These are phyloP conservation scores for Busseola fusca DNA, from an alignment of 2,888 invertebrate species.

Conservation along the genomic window DNA sequence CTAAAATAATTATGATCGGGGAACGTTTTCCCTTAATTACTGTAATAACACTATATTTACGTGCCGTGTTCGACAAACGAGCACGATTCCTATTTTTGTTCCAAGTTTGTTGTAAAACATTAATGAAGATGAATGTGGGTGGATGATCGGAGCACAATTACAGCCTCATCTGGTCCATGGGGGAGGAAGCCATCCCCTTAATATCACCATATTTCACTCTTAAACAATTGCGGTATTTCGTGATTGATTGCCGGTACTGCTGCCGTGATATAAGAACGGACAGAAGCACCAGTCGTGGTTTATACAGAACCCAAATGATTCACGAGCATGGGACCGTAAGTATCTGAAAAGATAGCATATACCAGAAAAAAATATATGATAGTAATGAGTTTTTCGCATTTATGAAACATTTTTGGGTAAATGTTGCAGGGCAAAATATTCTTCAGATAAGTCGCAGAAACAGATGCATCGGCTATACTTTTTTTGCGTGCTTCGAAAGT, in stretches of 20 bases:
- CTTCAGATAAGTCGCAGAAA: no score
- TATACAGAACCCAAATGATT: neutral
- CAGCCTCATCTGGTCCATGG: constrained; percentile 59
- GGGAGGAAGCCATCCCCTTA: constrained; percentile 42
- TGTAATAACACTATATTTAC: constrained; percentile 44
- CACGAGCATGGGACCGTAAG: neutral
- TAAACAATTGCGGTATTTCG: constrained; percentile 72
- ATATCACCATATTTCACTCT: constrained; percentile 68
- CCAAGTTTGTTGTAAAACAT: constrained; percentile 55
- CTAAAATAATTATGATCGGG: constrained; percentile 29
- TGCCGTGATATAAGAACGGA: neutral
- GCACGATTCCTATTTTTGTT: constrained; percentile 44
- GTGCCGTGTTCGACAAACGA: constrained; percentile 18
- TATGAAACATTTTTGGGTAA: neutral
- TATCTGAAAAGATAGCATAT: neutral
- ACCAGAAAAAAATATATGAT: neutral
- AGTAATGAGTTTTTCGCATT: neutral
- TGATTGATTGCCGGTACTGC: constrained; percentile 72
- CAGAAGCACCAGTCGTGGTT: constrained; percentile 17
- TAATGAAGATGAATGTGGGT: constrained; percentile 65
- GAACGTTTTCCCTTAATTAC: constrained; percentile 11
- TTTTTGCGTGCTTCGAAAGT: neutral
- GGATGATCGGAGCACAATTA: constrained; percentile 63
- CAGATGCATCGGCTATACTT: neutral
- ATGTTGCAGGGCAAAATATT: neutral